Conservation (phyloP, 2,113 vertebrate species). For the Macrotus californicus region DNA sequence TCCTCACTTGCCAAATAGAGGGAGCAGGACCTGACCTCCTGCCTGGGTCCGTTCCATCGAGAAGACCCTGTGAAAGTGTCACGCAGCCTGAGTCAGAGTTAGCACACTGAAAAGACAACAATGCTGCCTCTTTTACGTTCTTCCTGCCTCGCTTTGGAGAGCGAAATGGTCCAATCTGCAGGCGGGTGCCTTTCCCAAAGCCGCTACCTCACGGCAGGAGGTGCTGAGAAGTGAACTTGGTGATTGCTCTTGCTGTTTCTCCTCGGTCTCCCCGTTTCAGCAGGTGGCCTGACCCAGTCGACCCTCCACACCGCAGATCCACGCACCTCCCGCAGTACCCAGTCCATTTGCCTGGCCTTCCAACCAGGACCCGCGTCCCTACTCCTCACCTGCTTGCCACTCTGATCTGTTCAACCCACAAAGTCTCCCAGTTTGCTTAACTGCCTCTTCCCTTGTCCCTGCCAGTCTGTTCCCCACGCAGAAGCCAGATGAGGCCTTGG, state of each 20-base stretch:
- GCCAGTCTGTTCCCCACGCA: background rate
- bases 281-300: background rate
- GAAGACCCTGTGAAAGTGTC: background rate
- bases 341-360: background rate
- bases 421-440: background rate
- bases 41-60: background rate
- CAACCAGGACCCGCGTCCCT: background rate
- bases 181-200: background rate
- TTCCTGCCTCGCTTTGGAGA: background rate
- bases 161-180: background rate
- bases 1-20: background rate
- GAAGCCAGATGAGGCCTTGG: background rate
- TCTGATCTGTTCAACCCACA: fast-evolving
- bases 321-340: background rate
- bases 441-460: background rate
- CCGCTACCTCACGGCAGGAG: background rate
- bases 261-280: background rate
- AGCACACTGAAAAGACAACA: background rate
- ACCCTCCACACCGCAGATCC: background rate
- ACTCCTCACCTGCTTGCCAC: fast-evolving
- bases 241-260: background rate
- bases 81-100: background rate
- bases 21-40: background rate
- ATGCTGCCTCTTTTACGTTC: background rate
- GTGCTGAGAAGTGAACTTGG: background rate